These are phyloP conservation scores for Habropoda laboriosa DNA, from an alignment of 1,140 invertebrate genomes.

Conservation along the genomic window DNA sequence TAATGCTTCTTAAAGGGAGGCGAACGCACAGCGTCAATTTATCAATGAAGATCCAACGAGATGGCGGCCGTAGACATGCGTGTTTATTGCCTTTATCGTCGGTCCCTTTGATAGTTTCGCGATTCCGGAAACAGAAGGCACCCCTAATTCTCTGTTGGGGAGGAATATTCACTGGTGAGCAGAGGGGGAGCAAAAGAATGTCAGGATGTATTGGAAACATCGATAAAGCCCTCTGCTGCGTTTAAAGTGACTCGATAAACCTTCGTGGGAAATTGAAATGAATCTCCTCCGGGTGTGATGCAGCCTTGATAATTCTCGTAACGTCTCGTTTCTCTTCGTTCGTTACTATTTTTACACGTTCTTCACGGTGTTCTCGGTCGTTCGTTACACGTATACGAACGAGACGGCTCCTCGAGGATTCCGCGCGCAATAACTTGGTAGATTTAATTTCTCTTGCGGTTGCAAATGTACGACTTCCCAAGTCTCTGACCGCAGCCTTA, in stretches of 20 bases:
- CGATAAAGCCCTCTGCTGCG: too few relatives aligned
- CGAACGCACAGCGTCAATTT: conserved; percentile 34
- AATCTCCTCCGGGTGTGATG: not conserved
- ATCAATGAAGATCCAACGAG: conserved; percentile 38
- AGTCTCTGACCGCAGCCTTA: conserved; percentile 38
- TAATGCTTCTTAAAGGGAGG: conserved; percentile 46
- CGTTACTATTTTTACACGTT: not conserved
- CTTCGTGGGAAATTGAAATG: not conserved
- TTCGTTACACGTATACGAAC: too few relatives aligned
- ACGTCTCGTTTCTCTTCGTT: not conserved
- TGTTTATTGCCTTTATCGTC: conserved; percentile 44
- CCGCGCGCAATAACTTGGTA: conserved; percentile 25
- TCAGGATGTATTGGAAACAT: not conserved
- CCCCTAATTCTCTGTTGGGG: conserved; percentile 18
- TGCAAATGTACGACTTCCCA: conserved; percentile 52
- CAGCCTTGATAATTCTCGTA: not conserved
- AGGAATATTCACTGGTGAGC: too few relatives aligned
- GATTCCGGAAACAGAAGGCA: conserved; percentile 41
- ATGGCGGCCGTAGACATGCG: not conserved
- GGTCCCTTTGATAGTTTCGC: conserved; percentile 43
- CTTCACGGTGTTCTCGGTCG: not conserved
- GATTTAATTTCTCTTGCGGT: conserved; percentile 46
- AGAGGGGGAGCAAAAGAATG: not conserved
- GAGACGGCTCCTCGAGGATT: not conserved
- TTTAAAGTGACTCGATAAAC: not conserved